Percentiles rank a stretch among this genome's conserved stretches.
phyloP scores from a whole-genome alignment of 2,888 invertebrate species.

The Caenorhabditis sulstoni region DNA sequence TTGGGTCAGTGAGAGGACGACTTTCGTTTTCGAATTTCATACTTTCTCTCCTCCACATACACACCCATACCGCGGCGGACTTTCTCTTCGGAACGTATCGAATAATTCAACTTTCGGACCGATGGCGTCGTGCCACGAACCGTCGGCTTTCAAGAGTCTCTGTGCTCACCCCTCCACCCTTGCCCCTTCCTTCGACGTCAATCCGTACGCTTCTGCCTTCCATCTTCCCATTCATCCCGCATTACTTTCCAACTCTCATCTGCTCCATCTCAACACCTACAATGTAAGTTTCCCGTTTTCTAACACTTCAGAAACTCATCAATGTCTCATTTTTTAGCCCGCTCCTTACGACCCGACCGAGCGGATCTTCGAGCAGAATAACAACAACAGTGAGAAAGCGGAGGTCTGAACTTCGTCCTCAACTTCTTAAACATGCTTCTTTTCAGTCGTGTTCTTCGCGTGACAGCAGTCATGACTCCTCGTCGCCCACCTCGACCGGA shows the following conservation, averaged over 20 bases:
- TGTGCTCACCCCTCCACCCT: conserved; percentile 41
- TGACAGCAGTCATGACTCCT: conserved; percentile 57
- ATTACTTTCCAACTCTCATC: conserved; percentile 53
- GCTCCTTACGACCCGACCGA: conserved; percentile 52
- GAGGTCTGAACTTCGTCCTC: no score
- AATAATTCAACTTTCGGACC: conserved; percentile 6
- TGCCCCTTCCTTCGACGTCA: conserved; percentile 37
- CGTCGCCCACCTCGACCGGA: conserved; percentile 62
- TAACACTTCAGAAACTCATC: background rate
- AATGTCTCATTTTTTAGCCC: conserved; percentile 30
- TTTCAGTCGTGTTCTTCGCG: conserved; percentile 58
- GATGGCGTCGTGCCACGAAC: conserved; percentile 53
- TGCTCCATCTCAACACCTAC: conserved; percentile 54
- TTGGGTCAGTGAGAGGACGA: conserved; percentile 65
- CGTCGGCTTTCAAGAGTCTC: conserved; percentile 50
- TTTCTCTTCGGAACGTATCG: conserved; percentile 23
- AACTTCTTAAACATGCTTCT: no score
- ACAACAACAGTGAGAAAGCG: conserved; percentile 57
- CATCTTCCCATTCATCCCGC: conserved; percentile 60
- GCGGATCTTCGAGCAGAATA: conserved; percentile 56
- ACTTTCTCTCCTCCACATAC: conserved; percentile 49
- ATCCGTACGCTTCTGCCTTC: conserved; percentile 53
- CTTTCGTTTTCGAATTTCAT: conserved; percentile 59
- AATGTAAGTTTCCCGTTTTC: conserved; percentile 32
- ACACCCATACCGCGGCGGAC: conserved; percentile 44